A percentile compares a stretch with the other conserved stretches of the same genome.
phyloP scores from a whole-genome alignment of 1,140 invertebrate species.

The Xylocopa sonorina region DNA sequence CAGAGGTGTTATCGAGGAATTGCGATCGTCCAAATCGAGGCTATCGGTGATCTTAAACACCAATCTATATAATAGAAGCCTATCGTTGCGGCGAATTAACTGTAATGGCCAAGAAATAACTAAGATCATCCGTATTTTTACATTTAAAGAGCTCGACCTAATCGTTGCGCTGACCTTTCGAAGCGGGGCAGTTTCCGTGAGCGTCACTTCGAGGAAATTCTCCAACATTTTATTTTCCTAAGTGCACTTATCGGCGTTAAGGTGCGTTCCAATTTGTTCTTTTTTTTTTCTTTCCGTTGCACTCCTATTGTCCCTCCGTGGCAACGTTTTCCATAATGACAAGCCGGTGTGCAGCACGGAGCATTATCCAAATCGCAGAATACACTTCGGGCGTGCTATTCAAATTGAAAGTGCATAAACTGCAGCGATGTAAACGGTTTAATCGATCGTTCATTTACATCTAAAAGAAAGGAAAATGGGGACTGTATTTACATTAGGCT shows the following conservation, averaged over 20 bases:
- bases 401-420: not conserved
- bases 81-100: not conserved
- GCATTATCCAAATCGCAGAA: conserved; percentile 54
- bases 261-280: conserved; percentile 42
- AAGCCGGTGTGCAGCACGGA: conserved; percentile 41
- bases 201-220: not conserved
- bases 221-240: conserved; percentile 11
- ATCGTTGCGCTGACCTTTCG: conserved; percentile 3
- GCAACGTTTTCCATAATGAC: conserved; percentile 64
- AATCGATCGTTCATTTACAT: not conserved
- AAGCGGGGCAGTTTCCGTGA: not conserved
- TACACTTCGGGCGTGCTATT: too few species aligned
- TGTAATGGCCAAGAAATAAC: not conserved
- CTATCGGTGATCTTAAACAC: not conserved
- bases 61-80: not conserved
- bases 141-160: not conserved
- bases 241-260: conserved; percentile 18
- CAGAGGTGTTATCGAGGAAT: not conserved
- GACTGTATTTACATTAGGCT: not conserved
- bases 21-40: not conserved
- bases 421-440: too few species aligned
- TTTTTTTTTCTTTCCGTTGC: too few species aligned
- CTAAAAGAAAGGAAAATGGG: not conserved
- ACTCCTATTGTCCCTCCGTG: conserved; percentile 45
- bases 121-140: not conserved